Evolutionary conservation across 2,797 vertebrate genomes (phyloP).

Genomic region (Hypotaenidia okinawae): DNA sequence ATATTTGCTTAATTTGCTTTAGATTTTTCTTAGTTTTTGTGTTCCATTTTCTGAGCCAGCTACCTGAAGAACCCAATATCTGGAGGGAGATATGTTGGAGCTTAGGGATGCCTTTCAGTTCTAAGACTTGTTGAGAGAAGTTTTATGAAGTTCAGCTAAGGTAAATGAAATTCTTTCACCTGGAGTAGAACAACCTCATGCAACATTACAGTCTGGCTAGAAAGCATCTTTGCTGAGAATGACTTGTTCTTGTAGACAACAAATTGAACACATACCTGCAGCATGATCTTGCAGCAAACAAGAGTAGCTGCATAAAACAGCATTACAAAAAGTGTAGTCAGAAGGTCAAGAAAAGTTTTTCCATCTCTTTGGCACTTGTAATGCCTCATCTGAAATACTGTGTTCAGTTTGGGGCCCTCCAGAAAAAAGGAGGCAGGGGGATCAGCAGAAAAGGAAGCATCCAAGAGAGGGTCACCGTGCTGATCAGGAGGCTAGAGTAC

Average conservation of each 20-base stretch:
- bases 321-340: not conserved
- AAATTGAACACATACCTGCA: not conserved
- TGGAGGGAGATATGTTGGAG: not conserved
- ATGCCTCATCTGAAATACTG: not conserved
- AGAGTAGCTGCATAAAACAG: not conserved
- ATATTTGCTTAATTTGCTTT: not conserved
- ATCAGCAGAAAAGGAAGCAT: not conserved
- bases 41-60: not conserved
- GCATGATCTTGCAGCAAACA: not conserved
- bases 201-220: not conserved
- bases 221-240: not conserved
- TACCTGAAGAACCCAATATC: not conserved
- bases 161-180: not conserved
- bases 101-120: not conserved
- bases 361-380: not conserved
- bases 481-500: not conserved
- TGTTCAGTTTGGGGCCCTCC: not conserved
- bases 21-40: not conserved
- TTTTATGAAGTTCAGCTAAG: not conserved
- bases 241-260: not conserved
- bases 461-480: not conserved
- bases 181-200: not conserved
- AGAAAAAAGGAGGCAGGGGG: not conserved
- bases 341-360: not conserved
- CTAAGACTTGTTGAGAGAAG: not conserved